A percentile compares a stretch with the other conserved stretches of the same genome.
phyloP scores from a whole-genome alignment of 2,113 vertebrate genomes.

The Eulacestoma nigropectus region DNA sequence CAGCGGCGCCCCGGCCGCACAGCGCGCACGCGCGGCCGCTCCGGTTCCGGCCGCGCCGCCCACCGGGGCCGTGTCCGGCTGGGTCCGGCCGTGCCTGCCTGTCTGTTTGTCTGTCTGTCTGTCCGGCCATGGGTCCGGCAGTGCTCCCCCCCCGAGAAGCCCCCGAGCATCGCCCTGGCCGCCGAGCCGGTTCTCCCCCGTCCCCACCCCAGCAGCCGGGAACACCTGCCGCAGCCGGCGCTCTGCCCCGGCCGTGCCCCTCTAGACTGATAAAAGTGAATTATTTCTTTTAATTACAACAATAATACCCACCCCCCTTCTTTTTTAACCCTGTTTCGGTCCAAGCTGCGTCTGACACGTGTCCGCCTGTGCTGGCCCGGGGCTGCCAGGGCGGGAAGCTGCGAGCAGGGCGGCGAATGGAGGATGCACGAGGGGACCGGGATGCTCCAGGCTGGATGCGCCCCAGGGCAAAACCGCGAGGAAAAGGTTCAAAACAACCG shows the following conservation, averaged over 20 bases:
- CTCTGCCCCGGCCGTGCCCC: background rate
- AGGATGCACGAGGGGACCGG: rapidly evolving
- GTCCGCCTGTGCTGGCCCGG: background rate
- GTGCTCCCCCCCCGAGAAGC: no score
- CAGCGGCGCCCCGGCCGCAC: background rate
- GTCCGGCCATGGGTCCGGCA: background rate
- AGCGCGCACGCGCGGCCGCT: background rate
- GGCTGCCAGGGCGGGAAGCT: background rate
- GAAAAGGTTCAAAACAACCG: background rate
- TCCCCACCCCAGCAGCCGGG: background rate
- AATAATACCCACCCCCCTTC: background rate
- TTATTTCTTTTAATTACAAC: background rate
- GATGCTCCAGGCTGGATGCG: background rate
- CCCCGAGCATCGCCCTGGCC: no score
- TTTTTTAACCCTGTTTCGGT: background rate
- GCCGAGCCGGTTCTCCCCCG: background rate
- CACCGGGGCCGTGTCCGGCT: background rate
- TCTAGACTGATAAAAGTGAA: background rate
- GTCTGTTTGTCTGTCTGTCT: no score
- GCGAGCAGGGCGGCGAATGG: background rate
- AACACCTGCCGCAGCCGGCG: background rate
- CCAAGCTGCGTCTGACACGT: background rate
- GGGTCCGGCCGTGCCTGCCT: no score
- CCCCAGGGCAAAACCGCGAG: background rate
- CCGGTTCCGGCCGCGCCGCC: background rate